Evolutionary conservation across 2,888 invertebrate species (phyloP), one percentile per base, ranked within the genome.

Genomic region (Omphaloscelis lunosa): DNA sequence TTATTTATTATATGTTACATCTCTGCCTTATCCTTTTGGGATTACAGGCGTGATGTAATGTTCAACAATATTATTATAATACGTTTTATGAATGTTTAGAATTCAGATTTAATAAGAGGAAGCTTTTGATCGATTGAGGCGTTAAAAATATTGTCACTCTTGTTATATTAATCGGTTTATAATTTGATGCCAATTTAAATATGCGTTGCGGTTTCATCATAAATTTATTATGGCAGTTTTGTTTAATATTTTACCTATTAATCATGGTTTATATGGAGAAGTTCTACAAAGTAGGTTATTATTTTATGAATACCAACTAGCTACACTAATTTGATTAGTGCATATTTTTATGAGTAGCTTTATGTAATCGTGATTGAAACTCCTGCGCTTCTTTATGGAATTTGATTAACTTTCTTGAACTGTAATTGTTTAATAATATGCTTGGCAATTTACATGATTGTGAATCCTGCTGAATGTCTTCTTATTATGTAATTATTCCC

Each of bases 91-190:
- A 56, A 56, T 27, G 27, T 15, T 58, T 27, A 58, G n/a, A 75
- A 76, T 74, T 39, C 34, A 29, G 5, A 56, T 56, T 80, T 63
- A 76, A 77, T 75, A 70, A 67, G 12, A 59, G 61, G 61, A 68
- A 79, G 66, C 59, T 39, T 79, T 82, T 83, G 76, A 81, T 88
- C 69, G 72, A 83, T 75, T 67, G 72, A 51, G 51, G 29, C 41
- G 45, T 78, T 51, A 62, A 85, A 80, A 75, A 58, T 62, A 61
- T 67, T 80, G 80, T 75, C 72, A 70, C 29, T 51, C 20, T 1
- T 63, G 27, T 29, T 29, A 29, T 59, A 61, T 45, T 66, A 79
- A 72, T 78, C 15, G 45, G 11, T 41, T 79, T 73, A 20, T 67
- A 61, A 79, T 72, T 58, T 70, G 51, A 62, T 48, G 34, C 29